Conservation (phyloP, 30 jellyfish, hydroid and myxozoan species). For the Hydractinia symbiolongicarpus region DNA sequence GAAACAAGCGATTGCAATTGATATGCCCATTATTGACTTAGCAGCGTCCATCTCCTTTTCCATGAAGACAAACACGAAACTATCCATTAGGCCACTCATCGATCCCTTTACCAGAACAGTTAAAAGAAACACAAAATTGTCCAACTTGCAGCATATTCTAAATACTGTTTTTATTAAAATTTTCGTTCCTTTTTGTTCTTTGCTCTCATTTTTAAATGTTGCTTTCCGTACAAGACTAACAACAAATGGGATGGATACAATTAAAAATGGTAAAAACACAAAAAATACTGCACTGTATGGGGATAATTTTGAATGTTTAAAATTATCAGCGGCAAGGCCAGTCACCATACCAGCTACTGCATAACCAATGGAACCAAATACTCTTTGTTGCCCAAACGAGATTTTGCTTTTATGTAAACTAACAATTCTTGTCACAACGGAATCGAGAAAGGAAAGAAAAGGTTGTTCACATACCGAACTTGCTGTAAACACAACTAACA, state of each 20-base stretch:
- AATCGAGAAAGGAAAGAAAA: too few relatives aligned
- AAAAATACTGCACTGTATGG: not conserved
- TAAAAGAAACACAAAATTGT: slow-evolving; percentile 32
- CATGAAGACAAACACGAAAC: slow-evolving; percentile 58
- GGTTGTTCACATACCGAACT: not conserved
- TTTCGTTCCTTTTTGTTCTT: too few relatives aligned
- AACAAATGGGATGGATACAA: too few relatives aligned
- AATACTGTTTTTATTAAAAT: too few relatives aligned
- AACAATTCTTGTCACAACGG: too few relatives aligned
- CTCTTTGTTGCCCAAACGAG: not conserved
- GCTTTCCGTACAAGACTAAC: too few relatives aligned
- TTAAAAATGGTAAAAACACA: too few relatives aligned
- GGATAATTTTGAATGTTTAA: not conserved
- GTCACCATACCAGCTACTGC: slow-evolving; percentile 49
- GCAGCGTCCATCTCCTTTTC: slow-evolving; percentile 28
- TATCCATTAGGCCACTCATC: slow-evolving; percentile 51
- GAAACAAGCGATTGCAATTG: slow-evolving; percentile 50
- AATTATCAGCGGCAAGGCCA: slow-evolving; percentile 44
- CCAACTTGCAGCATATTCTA: not conserved
- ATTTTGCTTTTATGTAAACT: too few relatives aligned
- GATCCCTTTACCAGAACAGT: slow-evolving; percentile 58
- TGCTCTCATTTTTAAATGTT: too few relatives aligned
- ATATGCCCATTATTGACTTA: slow-evolving; percentile 53
- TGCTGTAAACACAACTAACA: slow-evolving; percentile 46
- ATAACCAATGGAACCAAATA: slow-evolving; percentile 61